phyloP scores from a whole-genome alignment of 1,140 invertebrate species.

The Galleria mellonella region DNA sequence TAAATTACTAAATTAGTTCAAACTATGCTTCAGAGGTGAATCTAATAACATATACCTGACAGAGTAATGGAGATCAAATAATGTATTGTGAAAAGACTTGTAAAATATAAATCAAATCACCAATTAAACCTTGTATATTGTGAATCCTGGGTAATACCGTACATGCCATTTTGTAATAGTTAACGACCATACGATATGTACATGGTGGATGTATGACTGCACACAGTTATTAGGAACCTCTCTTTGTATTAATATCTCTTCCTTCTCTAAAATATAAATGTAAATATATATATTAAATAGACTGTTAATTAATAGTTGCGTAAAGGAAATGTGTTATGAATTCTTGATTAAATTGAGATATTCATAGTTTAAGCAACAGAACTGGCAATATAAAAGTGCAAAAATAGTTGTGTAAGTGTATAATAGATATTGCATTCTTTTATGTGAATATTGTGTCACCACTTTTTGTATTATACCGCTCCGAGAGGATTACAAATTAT shows the following conservation, averaged over 20 bases:
- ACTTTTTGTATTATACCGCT: slow-evolving; percentile 63
- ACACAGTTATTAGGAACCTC: slow-evolving; percentile 22
- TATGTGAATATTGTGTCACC: slow-evolving; percentile 67
- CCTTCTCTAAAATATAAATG: slow-evolving; percentile 39
- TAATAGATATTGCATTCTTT: slow-evolving; percentile 57
- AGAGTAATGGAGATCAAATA: slow-evolving; percentile 5
- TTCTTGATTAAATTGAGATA: slow-evolving; percentile 71
- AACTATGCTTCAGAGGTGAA: too few species aligned
- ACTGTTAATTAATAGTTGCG: slow-evolving; percentile 39
- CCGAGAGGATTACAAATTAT: slow-evolving; percentile 47
- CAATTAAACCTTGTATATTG: slow-evolving; percentile 30
- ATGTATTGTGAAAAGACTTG: slow-evolving; percentile 18
- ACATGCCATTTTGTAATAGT: slow-evolving; percentile 30
- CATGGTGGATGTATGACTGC: slow-evolving; percentile 14
- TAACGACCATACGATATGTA: slow-evolving; percentile 12
- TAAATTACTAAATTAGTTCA: too few species aligned
- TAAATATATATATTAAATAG: slow-evolving; percentile 47
- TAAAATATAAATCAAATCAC: slow-evolving; percentile 26
- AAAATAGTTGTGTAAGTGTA: slow-evolving; percentile 66
- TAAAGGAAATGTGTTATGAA: slow-evolving; percentile 59
- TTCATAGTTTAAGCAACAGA: slow-evolving; percentile 68
- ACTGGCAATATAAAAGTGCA: slow-evolving; percentile 69
- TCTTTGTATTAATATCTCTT: slow-evolving; percentile 54
- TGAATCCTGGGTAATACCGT: slow-evolving; percentile 21
- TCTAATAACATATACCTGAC: too few species aligned